These are phyloP conservation scores for Myotis planiceps DNA, from an alignment of 2,797 vertebrate species.

Conservation along the genomic window DNA sequence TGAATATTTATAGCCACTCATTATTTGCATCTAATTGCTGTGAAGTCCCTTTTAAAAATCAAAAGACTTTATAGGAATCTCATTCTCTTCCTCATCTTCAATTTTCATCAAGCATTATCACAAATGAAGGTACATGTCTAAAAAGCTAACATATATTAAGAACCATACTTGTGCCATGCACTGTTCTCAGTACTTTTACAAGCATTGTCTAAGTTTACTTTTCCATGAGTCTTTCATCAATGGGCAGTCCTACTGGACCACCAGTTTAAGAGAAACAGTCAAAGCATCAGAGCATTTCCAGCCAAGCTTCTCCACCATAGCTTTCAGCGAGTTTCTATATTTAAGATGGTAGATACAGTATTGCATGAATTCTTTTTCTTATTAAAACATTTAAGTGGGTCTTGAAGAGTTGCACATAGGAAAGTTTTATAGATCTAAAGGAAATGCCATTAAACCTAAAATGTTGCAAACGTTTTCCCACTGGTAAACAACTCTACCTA, in stretches of 20 bases:
- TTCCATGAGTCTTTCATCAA: not conserved
- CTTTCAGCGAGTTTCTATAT: not conserved
- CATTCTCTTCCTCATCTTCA: not conserved
- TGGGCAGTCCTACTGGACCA: not conserved
- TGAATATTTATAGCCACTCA: not conserved
- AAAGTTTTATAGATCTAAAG: not conserved
- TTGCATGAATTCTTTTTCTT: not conserved
- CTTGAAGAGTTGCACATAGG: not conserved
- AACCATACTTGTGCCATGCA: not conserved
- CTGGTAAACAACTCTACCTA: not conserved
- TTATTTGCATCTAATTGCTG: not conserved
- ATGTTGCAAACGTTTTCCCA: not conserved
- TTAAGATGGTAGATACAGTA: not conserved
- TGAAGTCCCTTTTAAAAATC: not conserved
- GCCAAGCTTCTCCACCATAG: not conserved
- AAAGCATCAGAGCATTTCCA: not conserved
- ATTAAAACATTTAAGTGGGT: not conserved
- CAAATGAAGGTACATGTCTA: not conserved
- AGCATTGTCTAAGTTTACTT: not conserved
- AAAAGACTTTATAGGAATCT: not conserved
- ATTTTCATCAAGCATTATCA: not conserved
- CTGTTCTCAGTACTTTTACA: not conserved
- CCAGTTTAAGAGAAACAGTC: not conserved
- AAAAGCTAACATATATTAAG: not conserved
- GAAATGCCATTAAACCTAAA: not conserved